A percentile compares a stretch with the other conserved stretches of the same genome.
These are phyloP conservation scores for Gallinago stenura DNA, from an alignment of 2,797 vertebrate genomes.

Conservation along the genomic window DNA sequence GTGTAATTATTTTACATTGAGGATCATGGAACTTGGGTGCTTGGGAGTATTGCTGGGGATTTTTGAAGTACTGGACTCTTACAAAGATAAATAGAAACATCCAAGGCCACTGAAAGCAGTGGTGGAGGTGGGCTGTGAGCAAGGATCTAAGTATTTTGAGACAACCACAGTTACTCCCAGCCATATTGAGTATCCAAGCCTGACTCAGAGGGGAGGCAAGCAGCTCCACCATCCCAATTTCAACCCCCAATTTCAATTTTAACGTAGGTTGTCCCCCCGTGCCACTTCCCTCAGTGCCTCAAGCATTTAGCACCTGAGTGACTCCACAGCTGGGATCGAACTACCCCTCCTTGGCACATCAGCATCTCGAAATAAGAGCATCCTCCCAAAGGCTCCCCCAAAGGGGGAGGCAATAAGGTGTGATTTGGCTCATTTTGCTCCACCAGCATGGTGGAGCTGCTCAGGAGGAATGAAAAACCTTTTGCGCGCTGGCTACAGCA, in stretches of 20 bases:
- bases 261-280: background rate
- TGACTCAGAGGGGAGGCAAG: background rate
- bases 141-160: background rate
- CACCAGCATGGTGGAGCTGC: background rate
- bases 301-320: background rate
- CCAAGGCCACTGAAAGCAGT: accelerated
- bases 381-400: background rate
- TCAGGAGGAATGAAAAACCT: background rate
- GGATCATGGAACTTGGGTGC: background rate
- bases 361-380: background rate
- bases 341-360: background rate
- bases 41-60: background rate
- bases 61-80: background rate
- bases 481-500: accelerated
- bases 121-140: background rate
- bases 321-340: accelerated
- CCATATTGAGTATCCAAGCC: background rate
- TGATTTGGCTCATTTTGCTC: background rate
- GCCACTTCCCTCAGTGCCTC: background rate
- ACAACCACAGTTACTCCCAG: background rate
- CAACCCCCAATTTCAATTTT: background rate
- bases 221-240: background rate
- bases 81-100: background rate
- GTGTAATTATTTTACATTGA: background rate
- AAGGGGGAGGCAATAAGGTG: background rate